These are phyloP conservation scores for Morpho deidamia DNA, from an alignment of 2,888 invertebrate genomes.

Conservation along the genomic window DNA sequence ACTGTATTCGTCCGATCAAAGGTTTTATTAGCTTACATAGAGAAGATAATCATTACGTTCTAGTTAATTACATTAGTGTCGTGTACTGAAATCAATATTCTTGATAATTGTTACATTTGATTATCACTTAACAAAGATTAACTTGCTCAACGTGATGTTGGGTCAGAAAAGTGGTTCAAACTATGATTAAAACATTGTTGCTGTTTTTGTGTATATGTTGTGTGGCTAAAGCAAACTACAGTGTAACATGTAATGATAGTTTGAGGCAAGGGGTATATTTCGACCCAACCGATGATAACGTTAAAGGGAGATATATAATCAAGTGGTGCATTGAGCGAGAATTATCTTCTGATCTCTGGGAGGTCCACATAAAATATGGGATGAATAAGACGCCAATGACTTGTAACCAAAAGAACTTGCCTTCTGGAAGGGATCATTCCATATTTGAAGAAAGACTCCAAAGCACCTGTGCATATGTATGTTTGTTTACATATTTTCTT, in stretches of 20 bases:
- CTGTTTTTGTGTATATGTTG: constrained; percentile 27
- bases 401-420: too few species aligned
- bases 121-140: too few species aligned
- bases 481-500: too few species aligned
- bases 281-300: constrained; percentile 30
- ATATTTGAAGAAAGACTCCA: neutral
- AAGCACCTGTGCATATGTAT: neutral
- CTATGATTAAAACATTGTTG: constrained; percentile 32
- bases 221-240: constrained; percentile 25
- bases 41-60: too few species aligned
- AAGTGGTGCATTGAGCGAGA: constrained; percentile 35
- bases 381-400: too few species aligned
- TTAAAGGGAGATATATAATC: constrained; percentile 43
- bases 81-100: too few species aligned
- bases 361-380: constrained; percentile 1
- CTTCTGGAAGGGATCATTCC: neutral
- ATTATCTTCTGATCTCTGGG: neutral
- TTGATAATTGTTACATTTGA: too few species aligned
- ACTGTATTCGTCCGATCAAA: too few species aligned
- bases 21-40: too few species aligned
- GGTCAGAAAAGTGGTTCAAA: constrained; percentile 9
- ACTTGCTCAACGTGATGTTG: neutral
- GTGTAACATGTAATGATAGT: constrained; percentile 33
- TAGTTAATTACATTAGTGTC: too few species aligned
- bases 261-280: constrained; percentile 27